A percentile compares a stretch with the other conserved stretches of the same genome.
Evolutionary conservation across 2,888 invertebrate genomes (phyloP).

Genomic region (Rotaria socialis): DNA sequence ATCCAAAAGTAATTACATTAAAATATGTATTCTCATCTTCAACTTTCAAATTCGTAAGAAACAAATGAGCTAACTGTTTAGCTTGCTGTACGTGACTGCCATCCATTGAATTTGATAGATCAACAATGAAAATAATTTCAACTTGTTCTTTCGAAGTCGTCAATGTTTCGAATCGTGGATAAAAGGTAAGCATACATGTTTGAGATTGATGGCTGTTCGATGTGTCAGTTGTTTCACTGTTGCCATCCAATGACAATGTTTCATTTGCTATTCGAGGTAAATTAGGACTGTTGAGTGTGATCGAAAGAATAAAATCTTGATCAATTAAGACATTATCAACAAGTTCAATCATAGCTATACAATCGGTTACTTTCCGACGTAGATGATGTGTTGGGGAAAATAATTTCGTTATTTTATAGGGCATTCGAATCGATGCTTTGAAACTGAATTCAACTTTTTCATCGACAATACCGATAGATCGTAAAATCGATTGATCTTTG

Average conservation of each 20-base stretch:
- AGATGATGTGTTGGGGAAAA: constrained; percentile 55
- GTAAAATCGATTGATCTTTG: constrained; percentile 49
- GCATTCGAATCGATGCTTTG: constrained; percentile 57
- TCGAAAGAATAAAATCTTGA: constrained; percentile 58
- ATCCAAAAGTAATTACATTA: constrained; percentile 19
- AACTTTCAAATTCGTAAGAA: background rate
- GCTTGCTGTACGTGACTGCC: constrained; percentile 49
- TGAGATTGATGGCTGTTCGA: background rate
- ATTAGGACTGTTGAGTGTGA: constrained; percentile 59
- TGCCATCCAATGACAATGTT: constrained; percentile 45
- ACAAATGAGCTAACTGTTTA: constrained; percentile 32
- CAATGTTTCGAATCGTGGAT: constrained; percentile 59
- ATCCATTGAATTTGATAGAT: constrained; percentile 60
- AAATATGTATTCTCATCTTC: background rate
- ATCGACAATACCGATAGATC: background rate
- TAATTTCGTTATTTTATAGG: constrained; percentile 56
- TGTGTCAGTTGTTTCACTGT: constrained; percentile 48
- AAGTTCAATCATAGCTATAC: constrained; percentile 57
- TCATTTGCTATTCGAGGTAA: constrained; percentile 61
- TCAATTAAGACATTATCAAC: constrained; percentile 50
- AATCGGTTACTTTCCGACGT: constrained; percentile 55
- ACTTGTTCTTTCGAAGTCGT: constrained; percentile 50
- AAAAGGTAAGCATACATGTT: constrained; percentile 55
- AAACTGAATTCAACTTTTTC: constrained; percentile 30
- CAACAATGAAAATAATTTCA: constrained; percentile 57